Evolutionary conservation across 2,797 vertebrate genomes (phyloP).

Genomic region (Anas flavirostris): DNA sequence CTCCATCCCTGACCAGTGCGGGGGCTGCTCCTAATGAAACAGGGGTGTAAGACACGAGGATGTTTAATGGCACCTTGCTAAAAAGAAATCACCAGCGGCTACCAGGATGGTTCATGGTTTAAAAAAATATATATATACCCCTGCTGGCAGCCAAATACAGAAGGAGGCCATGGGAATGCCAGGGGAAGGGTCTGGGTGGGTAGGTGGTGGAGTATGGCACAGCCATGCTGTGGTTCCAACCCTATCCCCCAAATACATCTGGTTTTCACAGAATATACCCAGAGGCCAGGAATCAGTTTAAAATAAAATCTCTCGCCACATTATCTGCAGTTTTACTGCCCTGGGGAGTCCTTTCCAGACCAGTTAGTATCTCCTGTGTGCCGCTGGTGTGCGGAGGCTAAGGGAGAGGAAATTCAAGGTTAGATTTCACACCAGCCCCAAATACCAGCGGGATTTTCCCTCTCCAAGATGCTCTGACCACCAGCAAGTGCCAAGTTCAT

Average conservation of each 20-base stretch:
- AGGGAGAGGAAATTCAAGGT: not conserved
- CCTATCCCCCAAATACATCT: not conserved
- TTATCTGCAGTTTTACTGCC: not conserved
- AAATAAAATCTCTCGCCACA: not conserved
- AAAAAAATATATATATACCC: not conserved
- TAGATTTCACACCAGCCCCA: not conserved
- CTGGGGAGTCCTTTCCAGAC: not conserved
- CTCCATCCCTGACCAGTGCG: accelerated
- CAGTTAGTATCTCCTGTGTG: not conserved
- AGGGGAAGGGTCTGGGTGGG: not conserved
- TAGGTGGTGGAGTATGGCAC: accelerated
- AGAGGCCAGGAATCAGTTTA: not conserved
- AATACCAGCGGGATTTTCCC: not conserved
- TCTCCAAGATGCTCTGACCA: not conserved
- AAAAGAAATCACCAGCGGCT: not conserved
- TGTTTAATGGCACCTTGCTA: not conserved
- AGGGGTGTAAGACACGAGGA: not conserved
- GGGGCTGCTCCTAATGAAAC: not conserved
- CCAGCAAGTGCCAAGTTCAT: accelerated
- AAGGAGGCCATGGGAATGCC: not conserved
- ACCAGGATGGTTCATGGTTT: not conserved
- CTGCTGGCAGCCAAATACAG: not conserved
- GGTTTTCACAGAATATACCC: not conserved
- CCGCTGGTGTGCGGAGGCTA: not conserved
- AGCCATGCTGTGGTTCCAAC: not conserved